A percentile compares a stretch with the other conserved stretches of the same genome.
Conservation (phyloP, 2,113 vertebrate species). For the Lipophrys pholis region DNA sequence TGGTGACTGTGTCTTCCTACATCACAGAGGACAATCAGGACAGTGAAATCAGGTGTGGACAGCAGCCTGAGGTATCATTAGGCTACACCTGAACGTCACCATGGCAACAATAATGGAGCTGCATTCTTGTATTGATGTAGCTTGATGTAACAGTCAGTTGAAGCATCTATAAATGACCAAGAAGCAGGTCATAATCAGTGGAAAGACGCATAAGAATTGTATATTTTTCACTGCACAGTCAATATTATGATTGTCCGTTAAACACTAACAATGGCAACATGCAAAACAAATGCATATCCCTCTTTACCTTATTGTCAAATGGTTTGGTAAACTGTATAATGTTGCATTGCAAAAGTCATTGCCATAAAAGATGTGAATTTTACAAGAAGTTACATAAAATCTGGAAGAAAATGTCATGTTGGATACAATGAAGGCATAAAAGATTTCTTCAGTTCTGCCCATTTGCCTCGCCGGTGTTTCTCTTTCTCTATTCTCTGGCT, state of each 20-base stretch:
- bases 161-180: not conserved
- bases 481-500: not conserved
- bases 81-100: not conserved
- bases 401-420: not conserved
- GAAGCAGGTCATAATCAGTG: no score
- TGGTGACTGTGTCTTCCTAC: not conserved
- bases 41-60: not conserved
- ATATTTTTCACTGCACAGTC: no score
- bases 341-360: constrained; percentile 2
- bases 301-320: constrained; percentile 7
- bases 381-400: not conserved
- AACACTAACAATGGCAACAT: not conserved
- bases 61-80: not conserved
- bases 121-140: no score
- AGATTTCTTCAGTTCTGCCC: not conserved
- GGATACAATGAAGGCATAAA: not conserved
- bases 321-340: constrained; percentile 10
- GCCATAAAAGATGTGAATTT: not conserved
- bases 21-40: not conserved
- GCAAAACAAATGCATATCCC: not conserved
- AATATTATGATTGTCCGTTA: no score
- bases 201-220: no score
- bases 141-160: no score
- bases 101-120: not conserved
- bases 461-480: not conserved